phyloP scores from a whole-genome alignment of 2,113 vertebrate species.

The Chlorocebus sabaeus region DNA sequence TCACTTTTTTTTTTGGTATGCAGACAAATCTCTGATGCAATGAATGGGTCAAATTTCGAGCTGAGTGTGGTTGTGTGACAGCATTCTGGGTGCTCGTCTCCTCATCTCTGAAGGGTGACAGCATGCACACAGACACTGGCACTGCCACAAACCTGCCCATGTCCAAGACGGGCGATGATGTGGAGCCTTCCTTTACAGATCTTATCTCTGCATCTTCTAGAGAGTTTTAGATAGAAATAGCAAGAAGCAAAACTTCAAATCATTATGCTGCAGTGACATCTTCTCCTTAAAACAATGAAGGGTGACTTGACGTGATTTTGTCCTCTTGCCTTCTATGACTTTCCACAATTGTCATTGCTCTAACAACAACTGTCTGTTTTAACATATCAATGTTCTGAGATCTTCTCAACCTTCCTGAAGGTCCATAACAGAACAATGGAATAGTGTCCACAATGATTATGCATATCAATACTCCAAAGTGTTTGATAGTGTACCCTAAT shows the following conservation, averaged over 20 bases:
- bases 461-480: neutral
- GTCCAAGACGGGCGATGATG: accelerated
- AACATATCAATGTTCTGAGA: neutral
- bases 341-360: neutral
- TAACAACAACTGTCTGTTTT: neutral
- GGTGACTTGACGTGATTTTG: accelerated
- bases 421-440: neutral
- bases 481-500: no score
- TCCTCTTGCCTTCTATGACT: neutral
- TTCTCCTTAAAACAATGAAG: accelerated
- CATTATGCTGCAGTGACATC: accelerated
- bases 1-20: neutral
- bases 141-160: accelerated
- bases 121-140: accelerated
- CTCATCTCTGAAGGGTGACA: no score
- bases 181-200: neutral
- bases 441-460: accelerated
- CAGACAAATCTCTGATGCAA: neutral
- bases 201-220: accelerated
- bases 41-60: accelerated
- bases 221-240: neutral
- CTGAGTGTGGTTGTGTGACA: accelerated
- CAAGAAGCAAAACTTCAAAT: neutral
- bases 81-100: accelerated
- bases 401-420: neutral